Percentiles rank a stretch among this genome's conserved stretches.
Conservation (phyloP, 2,797 vertebrate species). For the Eulemur mongoz region DNA sequence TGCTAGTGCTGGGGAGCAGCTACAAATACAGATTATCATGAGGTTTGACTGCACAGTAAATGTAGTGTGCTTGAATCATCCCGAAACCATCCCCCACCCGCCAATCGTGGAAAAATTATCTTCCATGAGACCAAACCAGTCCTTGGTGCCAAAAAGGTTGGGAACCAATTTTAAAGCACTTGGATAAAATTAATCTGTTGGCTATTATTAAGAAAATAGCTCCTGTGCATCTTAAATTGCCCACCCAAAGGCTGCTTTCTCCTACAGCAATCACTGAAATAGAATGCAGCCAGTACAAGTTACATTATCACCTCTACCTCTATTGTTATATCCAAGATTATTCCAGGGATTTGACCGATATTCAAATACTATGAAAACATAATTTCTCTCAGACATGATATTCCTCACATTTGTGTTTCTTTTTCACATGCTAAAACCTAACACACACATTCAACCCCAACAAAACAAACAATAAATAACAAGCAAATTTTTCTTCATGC, state of each 20-base stretch:
- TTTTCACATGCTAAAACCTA: neutral
- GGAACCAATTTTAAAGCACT: neutral
- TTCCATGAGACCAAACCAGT: too few species aligned
- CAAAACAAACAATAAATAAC: neutral
- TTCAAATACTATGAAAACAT: neutral
- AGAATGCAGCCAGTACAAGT: neutral
- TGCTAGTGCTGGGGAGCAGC: too few species aligned
- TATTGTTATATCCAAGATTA: neutral
- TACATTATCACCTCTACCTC: neutral
- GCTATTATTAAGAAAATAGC: slow-evolving; percentile 4
- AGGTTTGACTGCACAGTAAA: too few species aligned
- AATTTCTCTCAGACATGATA: neutral
- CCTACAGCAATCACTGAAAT: neutral
- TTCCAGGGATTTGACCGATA: neutral
- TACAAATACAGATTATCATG: too few species aligned
- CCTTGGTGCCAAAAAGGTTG: too few species aligned
- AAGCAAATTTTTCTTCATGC: neutral
- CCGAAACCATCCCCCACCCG: too few species aligned
- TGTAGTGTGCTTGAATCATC: too few species aligned
- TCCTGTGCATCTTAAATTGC: neutral
- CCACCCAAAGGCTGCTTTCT: neutral
- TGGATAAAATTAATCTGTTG: neutral
- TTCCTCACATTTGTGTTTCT: neutral
- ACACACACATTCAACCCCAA: neutral
- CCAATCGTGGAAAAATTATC: too few species aligned